A percentile compares a stretch with the other conserved stretches of the same genome.
These are phyloP conservation scores for Schizotus pectinicornis DNA, from an alignment of 2,888 invertebrate genomes.

Conservation along the genomic window DNA sequence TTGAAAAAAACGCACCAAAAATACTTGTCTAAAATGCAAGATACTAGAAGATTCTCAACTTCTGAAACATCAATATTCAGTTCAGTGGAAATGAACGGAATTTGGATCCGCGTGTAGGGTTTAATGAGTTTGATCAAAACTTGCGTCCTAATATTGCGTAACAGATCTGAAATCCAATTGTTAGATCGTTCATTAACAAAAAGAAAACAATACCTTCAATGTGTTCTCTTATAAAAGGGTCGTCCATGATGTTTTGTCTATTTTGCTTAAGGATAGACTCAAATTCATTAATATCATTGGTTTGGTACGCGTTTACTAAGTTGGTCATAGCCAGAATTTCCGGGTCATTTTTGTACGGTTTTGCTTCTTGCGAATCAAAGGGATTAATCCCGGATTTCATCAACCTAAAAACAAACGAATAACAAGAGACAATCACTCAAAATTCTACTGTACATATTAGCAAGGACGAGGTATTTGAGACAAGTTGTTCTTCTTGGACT, in stretches of 20 bases:
- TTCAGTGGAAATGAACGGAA: conserved; percentile 96
- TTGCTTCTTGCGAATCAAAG: conserved; percentile 99
- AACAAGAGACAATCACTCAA: not conserved
- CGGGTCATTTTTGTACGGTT: conserved; percentile 98
- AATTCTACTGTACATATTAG: conserved; percentile 89
- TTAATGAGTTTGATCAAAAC: conserved; percentile 96
- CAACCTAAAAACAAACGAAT: conserved; percentile 67
- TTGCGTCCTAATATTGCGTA: conserved; percentile 95
- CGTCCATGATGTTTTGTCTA: conserved; percentile 96
- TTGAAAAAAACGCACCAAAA: conserved; percentile 53
- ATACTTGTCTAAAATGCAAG: conserved; percentile 96
- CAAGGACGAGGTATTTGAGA: conserved; percentile 92
- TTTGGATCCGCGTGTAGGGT: conserved; percentile 97
- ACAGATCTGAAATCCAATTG: conserved; percentile 68
- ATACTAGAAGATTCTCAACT: conserved; percentile 95
- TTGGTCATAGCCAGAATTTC: conserved; percentile 99
- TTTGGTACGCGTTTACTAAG: conserved; percentile 95
- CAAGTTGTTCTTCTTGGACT: conserved; percentile 95
- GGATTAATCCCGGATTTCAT: conserved; percentile 99
- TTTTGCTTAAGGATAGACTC: conserved; percentile 95
- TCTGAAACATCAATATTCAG: conserved; percentile 92
- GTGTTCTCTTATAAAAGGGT: conserved; percentile 98
- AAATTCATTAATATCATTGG: conserved; percentile 98
- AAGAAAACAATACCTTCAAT: conserved; percentile 74
- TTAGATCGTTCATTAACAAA: not conserved